These are phyloP conservation scores for Mastomys natalensis DNA, from an alignment of 2,113 vertebrate species.

Conservation along the genomic window DNA sequence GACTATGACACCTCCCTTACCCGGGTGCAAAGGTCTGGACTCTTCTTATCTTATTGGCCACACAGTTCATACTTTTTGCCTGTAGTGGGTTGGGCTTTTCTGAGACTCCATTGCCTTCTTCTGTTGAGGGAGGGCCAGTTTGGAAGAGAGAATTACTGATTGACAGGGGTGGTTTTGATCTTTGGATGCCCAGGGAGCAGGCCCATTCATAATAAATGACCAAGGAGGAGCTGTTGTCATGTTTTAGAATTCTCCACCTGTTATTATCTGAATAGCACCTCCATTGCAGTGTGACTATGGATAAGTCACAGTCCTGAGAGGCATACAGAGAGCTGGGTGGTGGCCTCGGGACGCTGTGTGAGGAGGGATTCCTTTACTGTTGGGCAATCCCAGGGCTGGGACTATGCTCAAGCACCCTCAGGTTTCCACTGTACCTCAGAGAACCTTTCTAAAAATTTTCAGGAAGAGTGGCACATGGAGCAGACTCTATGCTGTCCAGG, in stretches of 20 bases:
- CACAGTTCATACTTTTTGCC: not conserved
- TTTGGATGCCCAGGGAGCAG: not conserved
- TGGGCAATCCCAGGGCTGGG: not conserved
- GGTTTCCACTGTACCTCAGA: not conserved
- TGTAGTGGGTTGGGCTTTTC: not conserved
- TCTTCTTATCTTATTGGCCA: not conserved
- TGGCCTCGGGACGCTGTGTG: fast-evolving
- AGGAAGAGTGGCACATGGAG: not conserved
- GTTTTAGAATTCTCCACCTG: not conserved
- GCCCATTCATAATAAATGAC: not conserved
- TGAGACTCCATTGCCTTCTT: not conserved
- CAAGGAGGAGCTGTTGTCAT: not conserved
- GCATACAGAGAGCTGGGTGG: fast-evolving
- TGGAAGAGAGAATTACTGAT: not conserved
- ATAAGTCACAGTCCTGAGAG: not conserved
- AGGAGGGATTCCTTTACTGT: not conserved
- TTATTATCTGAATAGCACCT: not conserved
- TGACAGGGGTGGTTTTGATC: not conserved
- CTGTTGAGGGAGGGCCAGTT: not conserved
- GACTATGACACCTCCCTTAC: not conserved
- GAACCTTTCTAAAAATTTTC: not conserved
- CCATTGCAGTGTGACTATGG: not conserved
- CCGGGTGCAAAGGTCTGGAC: not conserved
- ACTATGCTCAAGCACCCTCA: not conserved
- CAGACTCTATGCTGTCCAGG: not conserved